phyloP scores from a whole-genome alignment of 1,140 invertebrate species.

The Geopemphigus sp. region DNA sequence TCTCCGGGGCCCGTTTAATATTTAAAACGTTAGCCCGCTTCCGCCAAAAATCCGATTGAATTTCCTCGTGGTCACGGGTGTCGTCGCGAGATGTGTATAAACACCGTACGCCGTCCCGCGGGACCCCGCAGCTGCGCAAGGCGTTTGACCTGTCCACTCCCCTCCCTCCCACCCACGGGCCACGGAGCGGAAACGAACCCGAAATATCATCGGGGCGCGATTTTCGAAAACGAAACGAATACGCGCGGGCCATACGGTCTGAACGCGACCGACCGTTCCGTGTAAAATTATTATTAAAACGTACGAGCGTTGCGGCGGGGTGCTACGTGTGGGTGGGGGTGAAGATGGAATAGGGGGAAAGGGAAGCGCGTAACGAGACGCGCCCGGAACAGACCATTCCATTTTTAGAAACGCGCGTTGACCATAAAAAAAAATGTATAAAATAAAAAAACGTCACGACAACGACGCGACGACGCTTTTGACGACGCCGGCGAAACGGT shows the following conservation, averaged over 20 bases:
- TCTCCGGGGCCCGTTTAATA: neutral
- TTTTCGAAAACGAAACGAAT: no score
- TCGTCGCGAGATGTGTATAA: no score
- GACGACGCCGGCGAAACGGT: neutral
- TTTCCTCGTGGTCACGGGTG: neutral
- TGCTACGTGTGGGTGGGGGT: no score
- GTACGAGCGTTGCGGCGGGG: neutral
- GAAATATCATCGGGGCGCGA: no score
- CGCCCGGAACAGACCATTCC: conserved; percentile 5
- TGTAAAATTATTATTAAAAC: neutral
- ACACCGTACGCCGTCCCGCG: no score
- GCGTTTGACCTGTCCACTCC: no score
- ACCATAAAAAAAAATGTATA: neutral
- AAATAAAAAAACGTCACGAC: neutral
- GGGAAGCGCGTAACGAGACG: neutral
- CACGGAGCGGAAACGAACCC: no score
- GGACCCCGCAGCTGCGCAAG: no score
- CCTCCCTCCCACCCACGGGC: no score
- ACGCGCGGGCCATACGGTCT: no score
- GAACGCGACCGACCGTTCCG: no score
- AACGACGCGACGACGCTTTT: neutral
- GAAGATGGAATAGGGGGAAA: neutral
- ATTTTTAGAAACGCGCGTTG: conserved; percentile 8
- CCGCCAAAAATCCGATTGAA: neutral
- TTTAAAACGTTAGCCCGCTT: neutral